Evolutionary conservation across 2,888 invertebrate species (phyloP), one percentile per base, ranked within the genome.

Genomic region (Ochropacha duplaris): DNA sequence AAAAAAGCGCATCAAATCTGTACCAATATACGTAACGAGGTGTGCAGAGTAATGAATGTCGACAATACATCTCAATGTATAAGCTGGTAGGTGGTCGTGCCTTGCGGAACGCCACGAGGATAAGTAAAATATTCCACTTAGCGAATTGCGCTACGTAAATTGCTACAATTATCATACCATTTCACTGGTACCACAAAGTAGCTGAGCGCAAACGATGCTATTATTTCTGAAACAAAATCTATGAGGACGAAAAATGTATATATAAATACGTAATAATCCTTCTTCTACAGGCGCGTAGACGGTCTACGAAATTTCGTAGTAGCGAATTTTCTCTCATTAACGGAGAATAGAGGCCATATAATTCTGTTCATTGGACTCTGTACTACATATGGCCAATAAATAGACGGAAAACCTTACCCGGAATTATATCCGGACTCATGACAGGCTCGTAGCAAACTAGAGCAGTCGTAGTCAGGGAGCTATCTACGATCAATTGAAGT

Each of bases 121-220:
- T 91, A 84, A 91, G 88, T 86, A 85, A 83, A 86, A 84, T 83
- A 84, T 83, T 83, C 87, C 90, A 90, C 85, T 90, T 85, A 89
- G 85, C 59, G 79, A 81, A 90, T 88, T 90, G 88, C 81, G 74
- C 76, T 52, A 52, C 74, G 83, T 75, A 82, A 82, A 86, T 83
- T 79, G 84, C 74, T 74, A 79, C 79, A 86, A 85, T 86, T 86
- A 86, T 81, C 83, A 83, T 86, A 86, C 81, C 76, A 77, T 77
- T 78, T 70, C 72, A 72, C 71, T 69, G 70, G 66, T 64, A 66
- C 67, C 61, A 52, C 59, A 56, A 60, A 64, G 56, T 60, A 61
- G 60, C 64, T 66, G 59, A 61, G 58, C 54, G 59, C 60, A 61
- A 59, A 57, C 61, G 56, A 58, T 70, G 65, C 67, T 57, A 56